Evolutionary conservation across 53 echinoderm and acorn worm species (phyloP).

Genomic region (Apostichopus leukothele): DNA sequence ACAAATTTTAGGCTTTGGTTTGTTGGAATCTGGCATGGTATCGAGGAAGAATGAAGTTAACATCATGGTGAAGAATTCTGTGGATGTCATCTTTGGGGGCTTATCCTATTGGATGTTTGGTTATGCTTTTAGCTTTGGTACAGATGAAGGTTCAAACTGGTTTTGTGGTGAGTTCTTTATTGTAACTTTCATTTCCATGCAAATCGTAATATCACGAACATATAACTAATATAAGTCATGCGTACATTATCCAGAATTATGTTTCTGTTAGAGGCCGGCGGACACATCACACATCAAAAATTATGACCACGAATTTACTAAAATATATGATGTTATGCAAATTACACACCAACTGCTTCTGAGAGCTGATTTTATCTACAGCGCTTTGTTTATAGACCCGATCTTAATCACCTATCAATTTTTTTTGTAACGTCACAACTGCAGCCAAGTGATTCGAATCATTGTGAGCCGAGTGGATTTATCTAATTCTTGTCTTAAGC

Average conservation of each 20-base stretch:
- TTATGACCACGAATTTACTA: too few species aligned
- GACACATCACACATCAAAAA: too few species aligned
- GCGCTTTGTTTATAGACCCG: too few species aligned
- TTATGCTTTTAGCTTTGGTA: conserved; percentile 91
- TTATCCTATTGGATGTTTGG: conserved; percentile 97
- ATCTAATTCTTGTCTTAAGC: too few species aligned
- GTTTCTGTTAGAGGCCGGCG: too few species aligned
- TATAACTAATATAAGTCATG: neutral
- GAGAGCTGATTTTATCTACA: too few species aligned
- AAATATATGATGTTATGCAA: too few species aligned
- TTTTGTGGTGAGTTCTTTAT: conserved; percentile 62
- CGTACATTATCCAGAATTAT: neutral
- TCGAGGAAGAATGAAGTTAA: conserved; percentile 89
- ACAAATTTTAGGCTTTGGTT: conserved; percentile 65
- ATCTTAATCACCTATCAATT: too few species aligned
- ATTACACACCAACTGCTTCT: too few species aligned
- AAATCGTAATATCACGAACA: neutral
- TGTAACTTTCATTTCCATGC: neutral
- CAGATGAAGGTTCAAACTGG: conserved; percentile 73
- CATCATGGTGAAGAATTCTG: conserved; percentile 95
- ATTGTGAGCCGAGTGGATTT: too few species aligned
- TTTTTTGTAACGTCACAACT: too few species aligned
- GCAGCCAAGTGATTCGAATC: too few species aligned
- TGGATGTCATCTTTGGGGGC: conserved; percentile 93
- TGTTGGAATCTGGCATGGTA: conserved; percentile 89